A percentile compares a stretch with the other conserved stretches of the same genome.
Conservation (phyloP, 2,113 vertebrate genomes). For the Silurus asotus region DNA sequence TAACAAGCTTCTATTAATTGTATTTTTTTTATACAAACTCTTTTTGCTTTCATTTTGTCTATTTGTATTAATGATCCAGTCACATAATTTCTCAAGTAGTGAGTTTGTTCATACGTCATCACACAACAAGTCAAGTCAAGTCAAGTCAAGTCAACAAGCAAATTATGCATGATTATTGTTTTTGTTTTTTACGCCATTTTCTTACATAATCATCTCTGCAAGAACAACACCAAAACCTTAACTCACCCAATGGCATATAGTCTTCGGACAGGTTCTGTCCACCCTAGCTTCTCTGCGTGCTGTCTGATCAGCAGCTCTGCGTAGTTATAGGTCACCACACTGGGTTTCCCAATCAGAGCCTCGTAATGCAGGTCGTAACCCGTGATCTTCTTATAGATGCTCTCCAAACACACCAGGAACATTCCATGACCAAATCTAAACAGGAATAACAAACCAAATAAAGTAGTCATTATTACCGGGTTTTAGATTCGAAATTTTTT, state of each 20-base stretch:
- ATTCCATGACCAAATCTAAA: conserved; percentile 92
- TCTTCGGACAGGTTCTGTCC: conserved; percentile 78
- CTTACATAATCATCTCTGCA: neutral
- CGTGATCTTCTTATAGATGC: conserved; percentile 89
- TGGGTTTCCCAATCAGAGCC: conserved; percentile 92
- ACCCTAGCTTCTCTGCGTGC: conserved; percentile 83
- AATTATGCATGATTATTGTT: neutral
- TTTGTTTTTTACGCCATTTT: neutral
- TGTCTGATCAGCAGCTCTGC: conserved; percentile 80
- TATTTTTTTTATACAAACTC: neutral
- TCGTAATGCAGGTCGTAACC: conserved; percentile 85
- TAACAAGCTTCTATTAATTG: neutral
- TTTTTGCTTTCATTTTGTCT: neutral
- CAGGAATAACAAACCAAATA: neutral
- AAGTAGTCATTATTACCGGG: neutral
- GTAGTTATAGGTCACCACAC: conserved; percentile 87
- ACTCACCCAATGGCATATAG: conserved; percentile 94
- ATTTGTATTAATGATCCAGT: neutral
- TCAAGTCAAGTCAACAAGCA: neutral
- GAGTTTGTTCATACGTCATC: neutral
- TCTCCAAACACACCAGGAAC: conserved; percentile 91
- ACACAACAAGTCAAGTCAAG: neutral
- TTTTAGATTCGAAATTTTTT: neutral
- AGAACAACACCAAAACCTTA: neutral
- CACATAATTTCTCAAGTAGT: neutral